Evolutionary conservation across 2,888 invertebrate species (phyloP), one percentile per base, ranked within the genome.

Genomic region (Melanchra persicariae): DNA sequence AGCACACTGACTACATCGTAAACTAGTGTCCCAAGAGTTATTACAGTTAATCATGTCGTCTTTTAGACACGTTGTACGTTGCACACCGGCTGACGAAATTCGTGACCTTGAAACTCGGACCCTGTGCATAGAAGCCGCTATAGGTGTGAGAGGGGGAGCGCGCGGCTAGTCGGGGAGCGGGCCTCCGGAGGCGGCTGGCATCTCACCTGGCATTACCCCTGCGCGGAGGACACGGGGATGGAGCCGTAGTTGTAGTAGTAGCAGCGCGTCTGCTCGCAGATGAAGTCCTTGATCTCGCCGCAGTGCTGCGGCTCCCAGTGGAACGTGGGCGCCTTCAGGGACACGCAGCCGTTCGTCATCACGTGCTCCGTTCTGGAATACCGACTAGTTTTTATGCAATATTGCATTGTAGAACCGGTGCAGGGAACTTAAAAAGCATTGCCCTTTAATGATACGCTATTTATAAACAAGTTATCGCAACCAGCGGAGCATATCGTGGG

Each of bases 191-290:
- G 93, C 95, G 92, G 95, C 94, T 96, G 96, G 96, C 96, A 96
- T 96, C 97, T 97, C 97, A 97, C 97, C 97, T 97, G 96, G 93
- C 95, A 98, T 98, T 98, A 98, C 98, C 98, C 98, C 98, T 98
- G 98, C 97, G 98, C 97, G 89, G 98, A 98, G 93, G 98, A 98
- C 91, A 98, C 98, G 93, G 98, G 98, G 96, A 98, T 98, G 94
- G 98, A 98, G 93, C 98, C 98, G 95, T 98, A 98, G 96, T 98
- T 98, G 96, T 98, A 98, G 96, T 98, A 98, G 95, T 98, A 98
- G 96, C 98, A 98, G 91, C 98, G 97, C 79, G 98, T 98, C 96
- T 98, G 98, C 96, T 98, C 98, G 96, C 98, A 98, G 91, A 98
- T 98, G 94, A 98, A 98, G 95, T 98, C 98, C 96, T 98, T 98